Base-by-base conservation (phyloP, 2,888 invertebrate genomes). In the Nebria brevicollis region DNA sequence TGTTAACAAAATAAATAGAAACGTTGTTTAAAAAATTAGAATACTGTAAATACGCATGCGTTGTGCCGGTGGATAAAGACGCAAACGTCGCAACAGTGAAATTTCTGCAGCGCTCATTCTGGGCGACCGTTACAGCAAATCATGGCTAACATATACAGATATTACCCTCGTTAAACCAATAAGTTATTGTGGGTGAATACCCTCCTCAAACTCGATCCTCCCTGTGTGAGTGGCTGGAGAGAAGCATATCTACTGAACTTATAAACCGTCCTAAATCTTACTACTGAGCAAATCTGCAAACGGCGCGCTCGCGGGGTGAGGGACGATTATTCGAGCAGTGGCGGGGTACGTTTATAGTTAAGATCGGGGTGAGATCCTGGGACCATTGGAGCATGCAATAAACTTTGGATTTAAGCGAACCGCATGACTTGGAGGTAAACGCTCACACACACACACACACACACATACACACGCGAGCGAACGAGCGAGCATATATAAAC, bases 341-440 rank as follows among this genome's bases (percentile, higher is more conserved):
- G 43, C 15, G 54, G 15, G 42, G 42, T 87, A 87, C 87, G 87
- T 88, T 86, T 86, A 85, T 86, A 86, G 86, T 86, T 86, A 86
- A 86, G 86, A 86, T 86, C 68, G 26, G 66, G 85, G 85, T 83
- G 76, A 77, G 85, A 86, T 86, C 87, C 87, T 85, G 87, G 64
- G 87, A 87, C 87, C 87, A 87, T 87, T 87, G 86, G 85, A 87
- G 86, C 86, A 85, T 86, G 87, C 87, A 88, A 88, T 89, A 89
- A 89, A 89, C 87, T 88, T 87, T 85, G 85, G 87, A 88, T 88
- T 88, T 88, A 88, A 87, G 87, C 86, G 88, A 87, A 88, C 88
- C 88, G 87, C 88, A 88, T 87, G 88, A 88, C 88, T 88, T 87
- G 86, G 87, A 88, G 88, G 88, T 88, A 87, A 88, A 87, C 85